Base-by-base conservation (phyloP, 2,888 invertebrate species). In the Papilio elwesi region DNA sequence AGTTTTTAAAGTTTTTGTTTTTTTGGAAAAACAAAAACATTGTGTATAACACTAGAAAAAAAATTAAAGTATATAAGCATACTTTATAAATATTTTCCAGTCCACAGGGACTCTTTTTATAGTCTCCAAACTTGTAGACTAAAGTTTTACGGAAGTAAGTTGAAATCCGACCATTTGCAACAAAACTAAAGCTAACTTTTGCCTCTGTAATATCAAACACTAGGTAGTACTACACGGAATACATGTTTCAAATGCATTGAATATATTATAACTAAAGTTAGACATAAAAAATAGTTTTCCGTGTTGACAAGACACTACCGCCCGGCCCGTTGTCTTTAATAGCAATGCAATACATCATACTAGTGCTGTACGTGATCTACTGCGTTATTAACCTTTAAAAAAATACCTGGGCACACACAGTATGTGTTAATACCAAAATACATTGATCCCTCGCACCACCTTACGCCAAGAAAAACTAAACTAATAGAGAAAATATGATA, bases 361-460 rank as follows among this genome's bases (percentile, higher is more conserved):
- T 51, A 26, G 26, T 26, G 26, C 59, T 15, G 38, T 71, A 68
- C 57, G 68, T 53, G 64, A 73, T 68, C 51, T 65, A 65, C 66
- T 65, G 69, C 57, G 66, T 59, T 65, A 73, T 65, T 65, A 57
- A 70, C 49, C 38, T 16, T 38, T 48, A 63, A 74, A 73, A 55
- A 69, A 74, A 67, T 57, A 70, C 43, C 62, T 16, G 13, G 36
- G 70, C 63, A 66, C 62, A 53, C 48, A 70, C 62, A 6, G n/a
- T n/a, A n/a, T n/a, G n/a, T n/a, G n/a, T n/a, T n/a, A n/a, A n/a
- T 9, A 62, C 73, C 70, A 74, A 43, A 53, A 62, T 62, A 63
- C 70, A 73, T 74, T 71, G 79, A 76, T 72, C 74, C 57, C 76
- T 53, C 71, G 71, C 68, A 77, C 70, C 74, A 66, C 74, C 76